Percentiles rank a stretch among this genome's conserved stretches.
These are phyloP conservation scores for Rapana venosa DNA, from an alignment of 2,888 invertebrate species.

Conservation along the genomic window DNA sequence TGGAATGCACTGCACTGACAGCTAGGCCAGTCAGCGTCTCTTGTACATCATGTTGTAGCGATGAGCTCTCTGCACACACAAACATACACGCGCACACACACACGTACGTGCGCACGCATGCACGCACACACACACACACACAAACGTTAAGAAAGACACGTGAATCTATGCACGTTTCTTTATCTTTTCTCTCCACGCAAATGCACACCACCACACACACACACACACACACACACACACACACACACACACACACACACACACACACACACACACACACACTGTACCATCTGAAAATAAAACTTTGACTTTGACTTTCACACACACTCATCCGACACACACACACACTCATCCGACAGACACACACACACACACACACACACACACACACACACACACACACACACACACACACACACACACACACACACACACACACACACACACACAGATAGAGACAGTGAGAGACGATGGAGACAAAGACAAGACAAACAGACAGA, in stretches of 20 bases:
- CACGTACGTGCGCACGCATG: background rate
- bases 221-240: background rate
- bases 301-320: no score
- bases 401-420: background rate
- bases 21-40: conserved; percentile 51
- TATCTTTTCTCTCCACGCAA: background rate
- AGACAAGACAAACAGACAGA: no score
- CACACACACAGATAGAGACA: no score
- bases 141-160: background rate
- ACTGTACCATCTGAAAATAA: no score
- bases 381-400: background rate
- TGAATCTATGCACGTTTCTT: background rate
- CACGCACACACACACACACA: no score
- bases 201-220: conserved; percentile 5
- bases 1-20: background rate
- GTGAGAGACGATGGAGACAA: no score
- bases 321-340: background rate
- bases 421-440: no score
- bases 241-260: background rate
- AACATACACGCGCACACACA: background rate
- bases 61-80: conserved; percentile 65
- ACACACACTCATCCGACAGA: no score
- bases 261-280: background rate
- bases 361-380: background rate
- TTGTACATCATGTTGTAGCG: conserved; percentile 67